These are phyloP conservation scores for Macrostomum lignano DNA, from an alignment of 1,140 invertebrate genomes.

Conservation along the genomic window DNA sequence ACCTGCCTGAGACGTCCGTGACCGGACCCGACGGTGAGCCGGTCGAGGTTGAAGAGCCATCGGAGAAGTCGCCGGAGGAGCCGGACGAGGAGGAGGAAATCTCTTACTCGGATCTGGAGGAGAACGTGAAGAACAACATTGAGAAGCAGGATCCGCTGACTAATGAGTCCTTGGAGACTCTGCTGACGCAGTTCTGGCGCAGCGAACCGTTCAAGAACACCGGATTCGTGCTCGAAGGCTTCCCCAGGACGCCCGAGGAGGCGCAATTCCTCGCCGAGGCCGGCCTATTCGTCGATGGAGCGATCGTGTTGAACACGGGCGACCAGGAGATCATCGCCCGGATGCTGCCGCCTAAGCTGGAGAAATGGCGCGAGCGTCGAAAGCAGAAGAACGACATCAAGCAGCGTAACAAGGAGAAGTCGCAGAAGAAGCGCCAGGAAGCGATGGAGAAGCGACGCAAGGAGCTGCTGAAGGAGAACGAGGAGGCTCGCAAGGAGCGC, in stretches of 20 bases:
- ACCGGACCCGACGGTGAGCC: neutral
- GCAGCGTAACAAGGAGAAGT: slow-evolving; percentile 13
- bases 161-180: slow-evolving; percentile 18
- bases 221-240: slow-evolving; percentile 27
- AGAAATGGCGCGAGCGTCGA: slow-evolving; percentile 21
- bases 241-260: slow-evolving; percentile 22
- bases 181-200: slow-evolving; percentile 20
- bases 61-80: neutral
- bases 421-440: slow-evolving; percentile 9
- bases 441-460: slow-evolving; percentile 14
- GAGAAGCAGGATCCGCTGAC: slow-evolving; percentile 16
- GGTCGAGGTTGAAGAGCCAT: neutral
- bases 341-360: slow-evolving; percentile 19
- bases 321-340: slow-evolving; percentile 19
- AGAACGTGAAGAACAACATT: slow-evolving; percentile 13
- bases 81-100: neutral
- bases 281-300: slow-evolving; percentile 21
- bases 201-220: slow-evolving; percentile 25
- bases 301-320: slow-evolving; percentile 16
- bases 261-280: slow-evolving; percentile 17
- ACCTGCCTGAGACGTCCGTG: slow-evolving; percentile 3
- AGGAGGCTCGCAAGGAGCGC: slow-evolving; percentile 11
- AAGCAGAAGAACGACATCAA: slow-evolving; percentile 14
- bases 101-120: neutral
- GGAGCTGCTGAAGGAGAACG: slow-evolving; percentile 13